Base-by-base conservation (phyloP, 2,888 invertebrate species). In the Theristus sp. region DNA sequence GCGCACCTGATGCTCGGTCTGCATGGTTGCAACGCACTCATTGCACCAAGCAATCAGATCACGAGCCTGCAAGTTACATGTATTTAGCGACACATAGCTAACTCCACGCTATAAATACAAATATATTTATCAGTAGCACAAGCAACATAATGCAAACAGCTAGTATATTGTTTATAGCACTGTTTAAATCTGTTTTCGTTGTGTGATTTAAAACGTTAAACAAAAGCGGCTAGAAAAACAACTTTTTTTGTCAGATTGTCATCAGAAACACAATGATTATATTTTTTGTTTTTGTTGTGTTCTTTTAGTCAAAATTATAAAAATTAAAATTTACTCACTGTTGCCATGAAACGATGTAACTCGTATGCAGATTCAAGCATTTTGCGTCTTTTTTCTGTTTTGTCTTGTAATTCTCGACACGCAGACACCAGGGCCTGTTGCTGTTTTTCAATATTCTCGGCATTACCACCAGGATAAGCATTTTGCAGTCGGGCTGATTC, bases 1-100 rank as follows among this genome's bases (percentile, higher is more conserved):
- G 52, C 89, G 81, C 0, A 77, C 75, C 71, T 84, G 85, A 68
- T 86, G 85, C 68, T 87, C 85, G 0, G 86, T 83, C 63, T 82
- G 81, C 79, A 89, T 83, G 27, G 85, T 81, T 0, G 84, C 81
- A 22, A 87, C 82, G 22, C 89, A 78, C 61, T 84, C 82, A 22
- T 83, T 81, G 0, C 88, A 85, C 93, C 93, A 96, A 27, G 84
- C 85, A 67, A 85, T 83, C 63, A 94, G 80, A 76, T 91, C 90
- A 65, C 93, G 82, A 0, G 84, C 84, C 82, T 83, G 69, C 20
- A 49, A 3, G 49, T n/a, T n/a, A n/a, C n/a, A n/a, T n/a, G n/a
- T n/a, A n/a, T n/a, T n/a, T n/a, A n/a, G n/a, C n/a, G n/a, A n/a
- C n/a, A n/a, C n/a, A n/a, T n/a, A n/a, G n/a, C n/a, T n/a, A n/a